Conservation (phyloP, 2,113 vertebrate species). For the Egretta garzetta region DNA sequence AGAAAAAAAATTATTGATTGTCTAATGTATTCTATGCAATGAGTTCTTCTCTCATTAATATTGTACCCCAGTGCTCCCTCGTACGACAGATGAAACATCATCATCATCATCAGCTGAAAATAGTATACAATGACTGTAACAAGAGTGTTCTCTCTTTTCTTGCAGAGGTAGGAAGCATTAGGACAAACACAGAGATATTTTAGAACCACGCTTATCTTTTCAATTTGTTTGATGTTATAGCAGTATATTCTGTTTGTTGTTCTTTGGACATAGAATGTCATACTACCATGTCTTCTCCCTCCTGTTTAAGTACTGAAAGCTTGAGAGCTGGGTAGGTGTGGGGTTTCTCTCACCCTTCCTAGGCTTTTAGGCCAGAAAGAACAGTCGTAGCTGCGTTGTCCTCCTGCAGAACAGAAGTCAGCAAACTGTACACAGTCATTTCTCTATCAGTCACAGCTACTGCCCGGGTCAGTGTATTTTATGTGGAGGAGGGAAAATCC, state of each 20-base stretch:
- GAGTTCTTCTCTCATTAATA: neutral
- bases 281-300: neutral
- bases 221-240: neutral
- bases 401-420: neutral
- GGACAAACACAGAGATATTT: rapidly evolving
- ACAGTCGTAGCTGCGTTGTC: rapidly evolving
- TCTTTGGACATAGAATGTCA: neutral
- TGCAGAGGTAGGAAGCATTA: neutral
- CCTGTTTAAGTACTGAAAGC: neutral
- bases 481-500: neutral
- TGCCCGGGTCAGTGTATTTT: neutral
- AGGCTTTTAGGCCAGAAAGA: neutral
- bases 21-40: neutral
- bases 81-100: neutral
- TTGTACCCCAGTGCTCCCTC: neutral
- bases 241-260: neutral
- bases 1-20: neutral
- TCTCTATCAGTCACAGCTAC: neutral
- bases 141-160: neutral
- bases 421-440: neutral
- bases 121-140: neutral
- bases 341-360: neutral
- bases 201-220: neutral
- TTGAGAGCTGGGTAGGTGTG: neutral
- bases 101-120: neutral